phyloP scores from a whole-genome alignment of 2,888 invertebrate genomes.

The Stenoptilia bipunctidactyla region DNA sequence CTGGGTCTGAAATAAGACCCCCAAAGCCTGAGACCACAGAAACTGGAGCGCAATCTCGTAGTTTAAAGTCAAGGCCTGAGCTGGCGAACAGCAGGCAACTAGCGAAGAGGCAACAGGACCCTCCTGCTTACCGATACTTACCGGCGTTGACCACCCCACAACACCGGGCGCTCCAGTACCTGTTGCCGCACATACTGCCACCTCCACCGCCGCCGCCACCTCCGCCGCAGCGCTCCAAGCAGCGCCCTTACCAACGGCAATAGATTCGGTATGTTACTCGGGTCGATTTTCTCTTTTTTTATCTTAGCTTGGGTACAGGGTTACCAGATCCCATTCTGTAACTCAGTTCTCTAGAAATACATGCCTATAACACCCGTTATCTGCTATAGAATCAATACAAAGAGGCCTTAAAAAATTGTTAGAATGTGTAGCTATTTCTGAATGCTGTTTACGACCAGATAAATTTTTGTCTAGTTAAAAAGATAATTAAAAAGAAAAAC shows the following conservation, averaged over 20 bases:
- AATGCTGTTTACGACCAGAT: constrained; percentile 3
- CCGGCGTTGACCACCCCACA: neutral
- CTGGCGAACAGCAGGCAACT: constrained; percentile 5
- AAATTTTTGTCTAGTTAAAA: constrained; percentile 9
- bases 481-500: constrained; percentile 6
- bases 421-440: too few species aligned
- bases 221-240: neutral
- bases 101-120: constrained; percentile 5
- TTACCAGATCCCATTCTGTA: too few species aligned
- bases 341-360: too few species aligned
- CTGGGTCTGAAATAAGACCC: neutral
- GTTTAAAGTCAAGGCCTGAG: constrained; percentile 7
- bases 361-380: too few species aligned
- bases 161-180: neutral
- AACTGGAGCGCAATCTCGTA: neutral
- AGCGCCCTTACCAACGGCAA: neutral
- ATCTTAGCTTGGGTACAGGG: neutral
- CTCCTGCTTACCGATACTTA: constrained; percentile 2
- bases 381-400: too few species aligned
- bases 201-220: constrained; percentile 2
- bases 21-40: neutral
- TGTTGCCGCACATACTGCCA: neutral
- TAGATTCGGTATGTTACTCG: neutral
- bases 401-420: too few species aligned
- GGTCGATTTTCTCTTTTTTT: neutral